Base-by-base conservation (phyloP, 2,797 vertebrate species). In the Myioborus miniatus region DNA sequence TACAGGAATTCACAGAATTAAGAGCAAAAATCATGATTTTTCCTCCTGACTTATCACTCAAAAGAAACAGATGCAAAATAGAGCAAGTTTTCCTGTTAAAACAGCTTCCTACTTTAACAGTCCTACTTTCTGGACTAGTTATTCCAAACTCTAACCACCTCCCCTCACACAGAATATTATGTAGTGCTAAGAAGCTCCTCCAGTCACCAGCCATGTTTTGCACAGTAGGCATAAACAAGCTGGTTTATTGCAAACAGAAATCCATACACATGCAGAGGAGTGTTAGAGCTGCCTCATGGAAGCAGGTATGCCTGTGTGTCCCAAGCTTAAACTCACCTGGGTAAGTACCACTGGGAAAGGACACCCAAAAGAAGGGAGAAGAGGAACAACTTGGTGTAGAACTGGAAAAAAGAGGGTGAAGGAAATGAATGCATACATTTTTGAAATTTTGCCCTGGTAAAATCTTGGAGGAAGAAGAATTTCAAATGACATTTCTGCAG, bases 41-140 rank as follows among this genome's bases (percentile, higher is more conserved):
- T 46, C 14, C 3, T 12, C 12, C 19, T 56, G 65, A 70, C 85
- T 81, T 41, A 78, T 52, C 82, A 91, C 85, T 94, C 87, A 50
- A 77, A 92, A 90, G 83, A 90, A 95, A 74, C 67, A 83, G 77
- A 96, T 90, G 90, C 77, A 93, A 94, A 96, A 89, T 11, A 87
- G 63, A 92, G 50, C 80, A 81, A 96, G 70, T 84, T 87, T 87
- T 88, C 70, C 53, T 84, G 60, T 44, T 90, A 91, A 92, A 94
- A 90, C 91, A 87, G 83, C 81, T 94, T 86, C 1, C 37, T 39
- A 39, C 37, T 39, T 39, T 39, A 39, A 39, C 37, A 39, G 82
- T 86, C 95, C 94, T 95, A 95, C 94, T 96, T 96, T 92, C 76
- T 94, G 88, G 92, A 94, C 94, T 87, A 94, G 74, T 94, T 94